phyloP scores from a whole-genome alignment of 2,797 vertebrate genomes.

The Pangasius larnaudii region DNA sequence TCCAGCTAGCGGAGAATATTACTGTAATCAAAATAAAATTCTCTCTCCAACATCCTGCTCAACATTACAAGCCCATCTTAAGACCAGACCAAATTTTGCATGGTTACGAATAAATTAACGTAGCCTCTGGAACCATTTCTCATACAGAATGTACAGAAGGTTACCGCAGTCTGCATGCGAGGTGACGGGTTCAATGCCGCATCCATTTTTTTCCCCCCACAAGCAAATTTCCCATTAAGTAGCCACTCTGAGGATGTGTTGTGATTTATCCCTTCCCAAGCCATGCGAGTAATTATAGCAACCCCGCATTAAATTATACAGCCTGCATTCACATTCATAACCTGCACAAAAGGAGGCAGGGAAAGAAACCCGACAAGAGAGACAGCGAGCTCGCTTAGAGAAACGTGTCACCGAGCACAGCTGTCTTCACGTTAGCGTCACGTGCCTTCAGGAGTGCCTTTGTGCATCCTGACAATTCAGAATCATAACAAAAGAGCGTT shows the following conservation, averaged over 20 bases:
- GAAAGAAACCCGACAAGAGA: conserved; percentile 22
- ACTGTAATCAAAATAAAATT: conserved; percentile 32
- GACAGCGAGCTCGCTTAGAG: conserved; percentile 19
- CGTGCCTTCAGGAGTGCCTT: conserved; percentile 1
- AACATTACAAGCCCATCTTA: conserved; percentile 26
- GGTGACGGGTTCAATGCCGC: conserved; percentile 29
- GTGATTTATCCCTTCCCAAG: conserved; percentile 68
- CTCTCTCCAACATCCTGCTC: conserved; percentile 8
- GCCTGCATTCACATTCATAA: conserved; percentile 76
- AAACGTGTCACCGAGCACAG: conserved; percentile 21
- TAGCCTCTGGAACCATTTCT: conserved; percentile 31
- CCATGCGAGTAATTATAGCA: conserved; percentile 74
- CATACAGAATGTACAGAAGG: conserved; percentile 25
- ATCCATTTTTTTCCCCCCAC: conserved; percentile 45
- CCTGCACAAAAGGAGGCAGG: conserved; percentile 72
- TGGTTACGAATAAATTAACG: conserved; percentile 1
- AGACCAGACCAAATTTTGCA: conserved; percentile 1
- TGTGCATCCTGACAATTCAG: background rate
- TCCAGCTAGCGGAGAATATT: background rate
- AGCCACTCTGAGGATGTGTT: conserved; percentile 70
- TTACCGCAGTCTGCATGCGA: conserved; percentile 33
- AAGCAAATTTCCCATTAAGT: conserved; percentile 69
- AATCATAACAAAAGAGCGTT: background rate
- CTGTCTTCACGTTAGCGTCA: background rate
- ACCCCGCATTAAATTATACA: conserved; percentile 80